Conservation (phyloP, 1,140 invertebrate genomes). For the Brachionus plicatilis region DNA sequence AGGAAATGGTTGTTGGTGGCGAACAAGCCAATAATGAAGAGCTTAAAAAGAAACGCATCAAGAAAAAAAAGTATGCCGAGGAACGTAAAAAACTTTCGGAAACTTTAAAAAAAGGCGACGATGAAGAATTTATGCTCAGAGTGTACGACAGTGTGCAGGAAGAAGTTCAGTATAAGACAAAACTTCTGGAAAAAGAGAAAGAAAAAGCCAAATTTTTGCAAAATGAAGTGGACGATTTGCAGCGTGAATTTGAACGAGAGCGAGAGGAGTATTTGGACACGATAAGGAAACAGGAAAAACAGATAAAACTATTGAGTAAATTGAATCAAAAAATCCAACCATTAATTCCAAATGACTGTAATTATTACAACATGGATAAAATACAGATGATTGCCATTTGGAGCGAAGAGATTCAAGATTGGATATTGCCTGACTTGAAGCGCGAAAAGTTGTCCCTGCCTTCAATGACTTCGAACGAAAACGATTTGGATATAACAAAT, state of each 20-base stretch:
- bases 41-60: conserved; percentile 61
- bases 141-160: conserved; percentile 40
- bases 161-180: conserved; percentile 36
- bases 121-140: conserved; percentile 29
- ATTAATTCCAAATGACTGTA: conserved; percentile 8
- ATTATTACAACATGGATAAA: conserved; percentile 39
- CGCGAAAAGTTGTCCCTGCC: conserved; percentile 27
- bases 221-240: conserved; percentile 27
- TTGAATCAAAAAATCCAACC: conserved; percentile 10
- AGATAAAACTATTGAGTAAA: not conserved
- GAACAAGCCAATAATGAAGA: conserved; percentile 67
- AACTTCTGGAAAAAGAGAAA: conserved; percentile 6
- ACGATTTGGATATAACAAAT: not conserved
- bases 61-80: conserved; percentile 54
- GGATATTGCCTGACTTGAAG: conserved; percentile 1
- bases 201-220: conserved; percentile 35
- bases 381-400: conserved; percentile 11
- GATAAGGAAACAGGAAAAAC: conserved; percentile 37
- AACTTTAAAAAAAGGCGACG: conserved; percentile 11
- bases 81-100: conserved; percentile 42
- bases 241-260: conserved; percentile 36
- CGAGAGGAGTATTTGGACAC: conserved; percentile 29
- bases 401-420: conserved; percentile 35
- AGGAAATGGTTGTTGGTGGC: conserved; percentile 59
- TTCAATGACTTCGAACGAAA: not conserved